Evolutionary conservation across 2,888 invertebrate species (phyloP).

Genomic region (Dryobota labecula): DNA sequence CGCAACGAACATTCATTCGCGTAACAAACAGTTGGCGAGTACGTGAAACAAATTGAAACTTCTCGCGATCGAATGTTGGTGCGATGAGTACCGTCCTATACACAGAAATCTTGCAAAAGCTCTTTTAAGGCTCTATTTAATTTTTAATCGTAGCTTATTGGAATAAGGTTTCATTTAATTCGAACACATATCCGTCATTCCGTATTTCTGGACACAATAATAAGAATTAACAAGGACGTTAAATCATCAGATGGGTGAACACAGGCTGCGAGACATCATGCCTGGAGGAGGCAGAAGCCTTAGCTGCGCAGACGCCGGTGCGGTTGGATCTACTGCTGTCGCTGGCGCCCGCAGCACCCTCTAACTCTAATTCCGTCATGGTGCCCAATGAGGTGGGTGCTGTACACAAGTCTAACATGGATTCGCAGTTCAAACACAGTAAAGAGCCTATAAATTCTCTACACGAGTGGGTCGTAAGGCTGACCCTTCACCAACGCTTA

Average conservation of each 20-base stretch:
- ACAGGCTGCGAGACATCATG: conserved; percentile 95
- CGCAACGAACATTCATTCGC: neutral
- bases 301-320: conserved; percentile 97
- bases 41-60: no score
- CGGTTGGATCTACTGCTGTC: conserved; percentile 96
- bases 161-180: no score
- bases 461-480: neutral
- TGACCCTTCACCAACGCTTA: no score
- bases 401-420: neutral
- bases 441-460: neutral
- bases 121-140: no score
- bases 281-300: conserved; percentile 95
- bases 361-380: conserved; percentile 93
- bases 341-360: conserved; percentile 95
- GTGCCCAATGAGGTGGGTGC: conserved; percentile 89
- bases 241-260: conserved; percentile 95
- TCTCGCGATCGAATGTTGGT: no score
- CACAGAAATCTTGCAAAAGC: no score
- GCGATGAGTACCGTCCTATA: no score
- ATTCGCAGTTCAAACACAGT: neutral
- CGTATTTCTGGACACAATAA: neutral
- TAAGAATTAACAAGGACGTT: neutral
- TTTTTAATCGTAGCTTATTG: no score
- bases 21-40: no score
- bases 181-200: no score